Base-by-base conservation (phyloP, 2,797 vertebrate genomes). In the Xerus rutilus region DNA sequence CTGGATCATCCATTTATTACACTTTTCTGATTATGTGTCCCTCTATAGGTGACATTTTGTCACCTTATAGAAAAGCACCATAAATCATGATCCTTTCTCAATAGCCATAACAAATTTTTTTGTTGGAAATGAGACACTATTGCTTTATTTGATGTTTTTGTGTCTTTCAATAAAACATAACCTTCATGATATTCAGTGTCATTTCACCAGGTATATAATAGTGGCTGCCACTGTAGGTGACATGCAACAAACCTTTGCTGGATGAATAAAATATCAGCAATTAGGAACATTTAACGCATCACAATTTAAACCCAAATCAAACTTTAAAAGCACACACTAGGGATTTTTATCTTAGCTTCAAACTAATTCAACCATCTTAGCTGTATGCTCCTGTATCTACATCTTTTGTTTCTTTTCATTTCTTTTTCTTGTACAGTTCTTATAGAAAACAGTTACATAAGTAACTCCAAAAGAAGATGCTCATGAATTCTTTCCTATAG, bases 371-470 rank as follows among this genome's bases (percentile, higher is more conserved):
- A 20, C 94, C 79, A 78, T 77, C 32, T 64, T 88, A 93, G 84
- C 32, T 47, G 30, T 85, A 73, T 86, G 28, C 64, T 89, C 59
- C 74, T 35, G 93, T 94, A 91, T 69, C 28, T 47, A 94, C 54
- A 87, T 91, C 14, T 95, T 95, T 84, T 84, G 35, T 90, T 95
- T 91, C 83, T 91, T 95, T 86, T 77, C 1, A 76, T 88, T 95
- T 94, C 79, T 82, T 89, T 91, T 95, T 89, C 86, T 87, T 95
- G 82, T 85, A 7, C 62, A 96, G 12, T 93, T 97, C 79, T 92
- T 87, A 86, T 3, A 95, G 89, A 96, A 98, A 97, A 96, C 84
- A 97, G 93, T 98, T 97, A 96, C 30, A 97, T 96, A 97, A 97
- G 79, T 7, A 25, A 89, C 89, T 95, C 91, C 89, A 96, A 96